phyloP scores from a whole-genome alignment of 2,113 vertebrate species.

The Ctenomys sociabilis region DNA sequence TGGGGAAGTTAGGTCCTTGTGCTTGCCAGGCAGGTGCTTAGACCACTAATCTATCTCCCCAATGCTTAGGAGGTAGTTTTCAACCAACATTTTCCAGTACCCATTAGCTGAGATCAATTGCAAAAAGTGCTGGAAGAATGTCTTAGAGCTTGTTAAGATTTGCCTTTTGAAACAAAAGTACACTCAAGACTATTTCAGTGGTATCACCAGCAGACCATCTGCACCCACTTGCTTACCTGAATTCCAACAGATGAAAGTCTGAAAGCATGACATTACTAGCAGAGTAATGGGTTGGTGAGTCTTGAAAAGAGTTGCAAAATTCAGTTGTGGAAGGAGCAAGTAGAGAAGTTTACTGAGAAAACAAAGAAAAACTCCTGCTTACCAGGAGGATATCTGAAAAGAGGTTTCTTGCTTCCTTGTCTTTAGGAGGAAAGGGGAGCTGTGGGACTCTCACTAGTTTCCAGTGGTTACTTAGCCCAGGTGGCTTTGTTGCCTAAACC shows the following conservation, averaged over 20 bases:
- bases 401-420: not conserved
- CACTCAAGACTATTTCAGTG: not conserved
- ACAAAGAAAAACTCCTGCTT: not conserved
- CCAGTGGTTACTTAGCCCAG: not conserved
- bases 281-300: not conserved
- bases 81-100: not conserved
- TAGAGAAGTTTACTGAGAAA: not conserved
- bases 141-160: not conserved
- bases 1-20: too few species aligned
- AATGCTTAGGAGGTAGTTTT: not conserved
- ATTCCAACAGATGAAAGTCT: not conserved
- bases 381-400: not conserved
- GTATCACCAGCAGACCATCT: not conserved
- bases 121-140: not conserved
- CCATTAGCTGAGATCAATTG: not conserved
- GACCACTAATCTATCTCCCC: too few species aligned
- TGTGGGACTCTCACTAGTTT: not conserved
- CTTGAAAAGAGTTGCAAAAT: not conserved
- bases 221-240: not conserved
- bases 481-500: not conserved
- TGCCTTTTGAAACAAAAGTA: conserved; percentile 17
- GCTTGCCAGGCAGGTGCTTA: too few species aligned
- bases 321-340: not conserved
- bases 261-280: not conserved
- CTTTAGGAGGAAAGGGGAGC: not conserved